Evolutionary conservation across 2,888 invertebrate genomes (phyloP).

Genomic region (Apodemia duryi): DNA sequence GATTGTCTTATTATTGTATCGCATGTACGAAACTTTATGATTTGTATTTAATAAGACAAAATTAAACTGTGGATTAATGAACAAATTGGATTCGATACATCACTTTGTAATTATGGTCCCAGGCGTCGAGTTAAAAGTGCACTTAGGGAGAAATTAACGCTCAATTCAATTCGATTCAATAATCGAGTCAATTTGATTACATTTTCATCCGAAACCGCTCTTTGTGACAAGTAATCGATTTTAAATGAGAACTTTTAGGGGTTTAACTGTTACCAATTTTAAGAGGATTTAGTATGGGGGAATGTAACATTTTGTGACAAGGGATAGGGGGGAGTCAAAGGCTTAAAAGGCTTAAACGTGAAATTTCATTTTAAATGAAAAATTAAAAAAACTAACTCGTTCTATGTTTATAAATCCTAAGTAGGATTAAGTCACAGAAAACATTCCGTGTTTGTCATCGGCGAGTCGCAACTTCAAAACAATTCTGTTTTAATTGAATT

Average conservation of each 20-base stretch:
- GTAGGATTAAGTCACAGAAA: too few relatives aligned
- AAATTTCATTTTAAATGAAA: too few relatives aligned
- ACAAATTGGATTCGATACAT: constrained; percentile 23
- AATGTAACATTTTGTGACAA: too few relatives aligned
- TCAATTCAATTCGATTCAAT: constrained; percentile 16
- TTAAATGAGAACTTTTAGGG: constrained; percentile 1
- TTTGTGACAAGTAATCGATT: constrained; percentile 17
- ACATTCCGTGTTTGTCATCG: too few relatives aligned
- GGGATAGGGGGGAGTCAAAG: too few relatives aligned
- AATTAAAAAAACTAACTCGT: too few relatives aligned
- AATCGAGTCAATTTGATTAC: constrained; percentile 14
- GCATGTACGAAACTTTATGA: too few relatives aligned
- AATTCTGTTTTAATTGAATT: too few relatives aligned
- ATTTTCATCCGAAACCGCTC: constrained; percentile 6
- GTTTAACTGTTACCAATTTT: not conserved
- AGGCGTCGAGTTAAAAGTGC: constrained; percentile 41
- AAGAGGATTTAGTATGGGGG: not conserved
- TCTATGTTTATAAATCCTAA: too few relatives aligned
- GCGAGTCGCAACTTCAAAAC: too few relatives aligned
- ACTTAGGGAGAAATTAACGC: constrained; percentile 39
- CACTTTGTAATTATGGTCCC: constrained; percentile 37
- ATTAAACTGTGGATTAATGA: constrained; percentile 24
- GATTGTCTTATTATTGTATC: too few relatives aligned
- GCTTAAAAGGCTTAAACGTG: too few relatives aligned
- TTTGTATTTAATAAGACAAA: not conserved